Evolutionary conservation across 2,797 vertebrate species (phyloP).

Genomic region (Odontamblyopus rebecca): DNA sequence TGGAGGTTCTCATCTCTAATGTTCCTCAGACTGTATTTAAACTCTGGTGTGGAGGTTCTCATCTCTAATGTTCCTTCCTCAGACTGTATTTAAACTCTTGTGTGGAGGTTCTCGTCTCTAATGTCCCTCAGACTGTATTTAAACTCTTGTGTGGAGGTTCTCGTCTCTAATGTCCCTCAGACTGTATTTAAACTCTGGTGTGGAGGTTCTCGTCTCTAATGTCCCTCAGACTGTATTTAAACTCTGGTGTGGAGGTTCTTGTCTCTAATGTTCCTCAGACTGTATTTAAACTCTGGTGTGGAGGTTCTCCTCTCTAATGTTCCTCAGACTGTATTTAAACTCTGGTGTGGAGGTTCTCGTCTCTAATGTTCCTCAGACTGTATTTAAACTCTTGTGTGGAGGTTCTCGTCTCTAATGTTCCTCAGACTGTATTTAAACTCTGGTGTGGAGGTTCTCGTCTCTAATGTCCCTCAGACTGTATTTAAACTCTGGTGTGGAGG

Average conservation of each 20-base stretch:
- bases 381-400: background rate
- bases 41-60: background rate
- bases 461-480: background rate
- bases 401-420: background rate
- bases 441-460: background rate
- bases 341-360: background rate
- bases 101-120: background rate
- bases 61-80: background rate
- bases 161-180: background rate
- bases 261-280: background rate
- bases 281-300: background rate
- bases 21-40: background rate
- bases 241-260: background rate
- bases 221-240: background rate
- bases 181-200: background rate
- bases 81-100: background rate
- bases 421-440: background rate
- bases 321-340: background rate
- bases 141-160: background rate
- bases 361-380: background rate
- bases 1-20: background rate
- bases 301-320: background rate
- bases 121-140: background rate
- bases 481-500: background rate
- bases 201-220: background rate